These are phyloP conservation scores for Lasius fuliginosus DNA, from an alignment of 2,888 invertebrate genomes.

Conservation along the genomic window DNA sequence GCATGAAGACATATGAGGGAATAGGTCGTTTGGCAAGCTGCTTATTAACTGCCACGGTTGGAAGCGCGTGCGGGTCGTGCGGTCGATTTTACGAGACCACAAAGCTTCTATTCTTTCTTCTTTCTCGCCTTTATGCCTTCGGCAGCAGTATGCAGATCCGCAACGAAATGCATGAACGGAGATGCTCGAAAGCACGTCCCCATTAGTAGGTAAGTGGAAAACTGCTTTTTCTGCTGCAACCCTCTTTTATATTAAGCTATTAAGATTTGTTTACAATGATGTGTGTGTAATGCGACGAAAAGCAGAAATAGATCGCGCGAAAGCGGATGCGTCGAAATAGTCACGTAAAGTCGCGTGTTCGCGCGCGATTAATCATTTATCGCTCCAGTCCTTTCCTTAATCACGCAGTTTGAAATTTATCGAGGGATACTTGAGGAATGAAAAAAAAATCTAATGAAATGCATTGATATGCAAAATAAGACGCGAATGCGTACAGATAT, in stretches of 20 bases:
- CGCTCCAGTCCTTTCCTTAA: slow-evolving; percentile 35
- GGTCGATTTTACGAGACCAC: slow-evolving; percentile 82
- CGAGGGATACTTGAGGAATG: slow-evolving; percentile 5
- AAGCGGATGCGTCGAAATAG: slow-evolving; percentile 13
- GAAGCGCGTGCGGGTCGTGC: slow-evolving; percentile 72
- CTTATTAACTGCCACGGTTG: slow-evolving; percentile 73
- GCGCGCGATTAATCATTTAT: slow-evolving; percentile 43
- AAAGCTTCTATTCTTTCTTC: slow-evolving; percentile 70
- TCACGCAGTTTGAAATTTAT: slow-evolving; percentile 45
- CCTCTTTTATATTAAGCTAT: neutral
- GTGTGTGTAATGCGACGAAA: neutral
- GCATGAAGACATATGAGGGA: slow-evolving; percentile 71
- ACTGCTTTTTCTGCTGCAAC: neutral
- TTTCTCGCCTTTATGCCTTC: slow-evolving; percentile 45
- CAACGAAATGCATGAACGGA: neutral
- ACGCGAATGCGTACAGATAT: slow-evolving; percentile 22
- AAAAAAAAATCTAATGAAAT: slow-evolving; percentile 44
- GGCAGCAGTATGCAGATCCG: neutral
- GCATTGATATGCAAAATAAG: slow-evolving; percentile 52
- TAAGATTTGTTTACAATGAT: slow-evolving; percentile 32
- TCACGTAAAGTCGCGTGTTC: slow-evolving; percentile 51
- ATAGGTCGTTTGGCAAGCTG: slow-evolving; percentile 64
- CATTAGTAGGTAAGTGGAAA: slow-evolving; percentile 4
- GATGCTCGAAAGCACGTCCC: slow-evolving; percentile 2
- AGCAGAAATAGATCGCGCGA: slow-evolving; percentile 6